Evolutionary conservation across 1,140 invertebrate species (phyloP).

Genomic region (Leptestheria dahalacensis): DNA sequence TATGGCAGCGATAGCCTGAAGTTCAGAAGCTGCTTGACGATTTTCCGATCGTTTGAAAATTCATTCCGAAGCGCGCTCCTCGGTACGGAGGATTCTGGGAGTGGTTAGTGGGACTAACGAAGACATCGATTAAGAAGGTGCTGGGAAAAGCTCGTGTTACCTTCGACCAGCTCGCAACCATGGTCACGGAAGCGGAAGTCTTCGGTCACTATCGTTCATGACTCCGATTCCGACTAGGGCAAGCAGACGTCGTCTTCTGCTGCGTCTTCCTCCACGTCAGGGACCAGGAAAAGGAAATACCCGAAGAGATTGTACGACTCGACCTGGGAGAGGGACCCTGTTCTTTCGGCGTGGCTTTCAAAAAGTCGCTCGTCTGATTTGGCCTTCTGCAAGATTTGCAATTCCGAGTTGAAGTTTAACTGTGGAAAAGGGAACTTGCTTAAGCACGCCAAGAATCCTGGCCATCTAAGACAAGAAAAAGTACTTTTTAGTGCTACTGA

Average conservation of each 20-base stretch:
- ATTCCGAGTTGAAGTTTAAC: not conserved
- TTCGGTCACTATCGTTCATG: too few relatives aligned
- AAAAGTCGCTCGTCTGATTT: not conserved
- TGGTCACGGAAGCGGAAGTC: slow-evolving; percentile 13
- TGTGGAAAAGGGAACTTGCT: not conserved
- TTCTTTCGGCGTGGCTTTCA: not conserved
- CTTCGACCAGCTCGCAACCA: not conserved
- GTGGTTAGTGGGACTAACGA: slow-evolving; percentile 22
- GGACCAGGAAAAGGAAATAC: not conserved
- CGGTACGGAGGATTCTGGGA: slow-evolving; percentile 27
- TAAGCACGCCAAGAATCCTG: not conserved
- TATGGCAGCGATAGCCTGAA: not conserved
- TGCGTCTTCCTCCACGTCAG: not conserved
- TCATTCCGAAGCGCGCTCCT: slow-evolving; percentile 22
- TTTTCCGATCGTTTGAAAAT: slow-evolving; percentile 18
- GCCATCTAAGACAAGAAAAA: not conserved
- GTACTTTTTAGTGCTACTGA: not conserved
- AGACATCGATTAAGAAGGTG: slow-evolving; percentile 17
- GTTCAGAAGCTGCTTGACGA: not conserved
- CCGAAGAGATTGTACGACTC: not conserved
- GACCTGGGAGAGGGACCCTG: not conserved
- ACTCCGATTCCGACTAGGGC: too few relatives aligned
- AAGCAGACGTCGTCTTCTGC: too few relatives aligned
- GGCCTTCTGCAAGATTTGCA: not conserved
- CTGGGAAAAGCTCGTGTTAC: slow-evolving; percentile 16